phyloP scores from a whole-genome alignment of 2,888 invertebrate species.

The Linnaemya tessellans region DNA sequence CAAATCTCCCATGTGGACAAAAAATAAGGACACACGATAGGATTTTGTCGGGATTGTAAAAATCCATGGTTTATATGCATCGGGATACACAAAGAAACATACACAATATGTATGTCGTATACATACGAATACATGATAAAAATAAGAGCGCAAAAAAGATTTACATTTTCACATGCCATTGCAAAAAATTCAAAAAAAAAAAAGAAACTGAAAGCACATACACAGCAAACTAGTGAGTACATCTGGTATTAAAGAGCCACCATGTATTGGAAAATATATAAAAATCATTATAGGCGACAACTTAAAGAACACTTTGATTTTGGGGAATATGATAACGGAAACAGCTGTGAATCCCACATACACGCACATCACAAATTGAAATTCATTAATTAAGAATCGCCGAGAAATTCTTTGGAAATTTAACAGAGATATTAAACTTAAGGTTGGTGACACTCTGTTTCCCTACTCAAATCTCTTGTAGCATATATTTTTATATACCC shows the following conservation, averaged over 20 bases:
- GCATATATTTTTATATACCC: slow-evolving; percentile 39
- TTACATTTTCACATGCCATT: slow-evolving; percentile 48
- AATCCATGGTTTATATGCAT: slow-evolving; percentile 63
- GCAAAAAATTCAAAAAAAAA: background rate
- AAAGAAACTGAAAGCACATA: background rate
- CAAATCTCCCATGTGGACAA: slow-evolving; percentile 81
- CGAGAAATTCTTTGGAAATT: background rate
- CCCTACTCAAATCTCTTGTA: slow-evolving; percentile 28
- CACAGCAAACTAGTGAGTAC: background rate
- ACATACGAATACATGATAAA: slow-evolving; percentile 28
- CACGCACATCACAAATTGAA: background rate
- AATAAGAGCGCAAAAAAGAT: slow-evolving; percentile 55
- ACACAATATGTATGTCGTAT: slow-evolving; percentile 6
- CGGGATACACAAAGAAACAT: slow-evolving; percentile 4
- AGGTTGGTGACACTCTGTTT: background rate
- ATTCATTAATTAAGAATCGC: background rate
- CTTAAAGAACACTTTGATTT: background rate
- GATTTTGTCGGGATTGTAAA: slow-evolving; percentile 71
- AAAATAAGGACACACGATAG: slow-evolving; percentile 66
- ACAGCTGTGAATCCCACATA: background rate
- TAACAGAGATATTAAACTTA: background rate
- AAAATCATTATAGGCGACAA: background rate
- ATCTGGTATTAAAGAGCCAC: background rate
- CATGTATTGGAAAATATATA: background rate
- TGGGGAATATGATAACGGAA: background rate